A percentile compares a stretch with the other conserved stretches of the same genome.
Conservation (phyloP, 2,888 invertebrate genomes). For the Eubasilissa splendida region DNA sequence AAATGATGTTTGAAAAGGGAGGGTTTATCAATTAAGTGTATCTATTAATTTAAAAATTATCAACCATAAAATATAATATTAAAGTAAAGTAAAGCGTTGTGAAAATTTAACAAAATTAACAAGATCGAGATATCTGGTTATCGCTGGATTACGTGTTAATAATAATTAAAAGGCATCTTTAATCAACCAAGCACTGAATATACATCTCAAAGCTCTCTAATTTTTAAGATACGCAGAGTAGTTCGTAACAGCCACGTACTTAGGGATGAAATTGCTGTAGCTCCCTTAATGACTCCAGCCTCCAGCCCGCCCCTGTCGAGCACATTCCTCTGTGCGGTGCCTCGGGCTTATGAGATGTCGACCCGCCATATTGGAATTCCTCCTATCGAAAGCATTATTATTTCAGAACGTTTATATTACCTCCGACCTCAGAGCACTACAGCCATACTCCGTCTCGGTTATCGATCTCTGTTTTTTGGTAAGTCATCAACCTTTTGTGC, state of each 20-base stretch:
- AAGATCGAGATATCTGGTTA: too few relatives aligned
- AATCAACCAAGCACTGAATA: too few relatives aligned
- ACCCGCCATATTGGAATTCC: slow-evolving; percentile 52
- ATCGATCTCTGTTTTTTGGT: slow-evolving; percentile 15
- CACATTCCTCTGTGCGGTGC: slow-evolving; percentile 20
- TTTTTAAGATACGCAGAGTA: too few relatives aligned
- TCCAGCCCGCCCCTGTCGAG: slow-evolving; percentile 16
- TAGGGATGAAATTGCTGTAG: slow-evolving; percentile 1
- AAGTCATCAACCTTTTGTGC: slow-evolving; percentile 3
- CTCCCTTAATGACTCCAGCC: slow-evolving; percentile 1
- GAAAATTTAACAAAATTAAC: too few relatives aligned
- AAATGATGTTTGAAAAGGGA: too few relatives aligned
- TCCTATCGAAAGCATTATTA: slow-evolving; percentile 49
- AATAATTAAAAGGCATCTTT: too few relatives aligned
- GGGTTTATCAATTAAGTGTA: too few relatives aligned
- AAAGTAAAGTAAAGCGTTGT: too few relatives aligned
- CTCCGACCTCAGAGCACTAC: neutral
- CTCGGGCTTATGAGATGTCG: slow-evolving; percentile 37
- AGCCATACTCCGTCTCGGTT: neutral
- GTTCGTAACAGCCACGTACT: neutral
- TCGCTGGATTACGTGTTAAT: too few relatives aligned
- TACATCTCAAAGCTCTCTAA: too few relatives aligned
- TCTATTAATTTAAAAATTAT: too few relatives aligned
- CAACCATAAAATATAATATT: too few relatives aligned
- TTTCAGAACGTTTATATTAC: slow-evolving; percentile 41